Conservation (phyloP, 2,113 vertebrate species). For the Dissostichus mawsoni region DNA sequence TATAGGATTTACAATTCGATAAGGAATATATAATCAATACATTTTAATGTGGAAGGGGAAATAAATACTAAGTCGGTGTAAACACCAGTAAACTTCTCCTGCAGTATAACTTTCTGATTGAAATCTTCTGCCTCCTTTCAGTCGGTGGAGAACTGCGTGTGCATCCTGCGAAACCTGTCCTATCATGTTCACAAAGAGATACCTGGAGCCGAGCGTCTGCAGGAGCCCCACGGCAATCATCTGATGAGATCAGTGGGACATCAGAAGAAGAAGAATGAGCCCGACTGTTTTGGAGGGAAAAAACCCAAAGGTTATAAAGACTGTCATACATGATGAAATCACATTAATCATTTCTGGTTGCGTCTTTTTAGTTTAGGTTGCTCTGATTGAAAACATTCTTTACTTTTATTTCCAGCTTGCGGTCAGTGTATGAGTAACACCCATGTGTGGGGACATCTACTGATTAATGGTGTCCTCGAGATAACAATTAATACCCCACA, state of each 20-base stretch:
- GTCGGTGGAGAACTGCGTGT: conserved; percentile 98
- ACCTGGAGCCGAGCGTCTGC: conserved; percentile 91
- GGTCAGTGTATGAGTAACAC: background rate
- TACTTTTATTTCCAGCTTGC: no score
- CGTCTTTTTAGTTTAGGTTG: background rate
- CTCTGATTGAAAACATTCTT: background rate
- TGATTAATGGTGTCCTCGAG: background rate
- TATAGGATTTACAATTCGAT: conserved; percentile 1
- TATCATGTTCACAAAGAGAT: conserved; percentile 98
- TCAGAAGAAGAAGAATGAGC: conserved; percentile 92
- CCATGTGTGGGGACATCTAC: background rate
- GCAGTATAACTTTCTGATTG: background rate
- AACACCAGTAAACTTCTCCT: background rate
- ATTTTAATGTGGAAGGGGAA: background rate
- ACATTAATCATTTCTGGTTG: conserved; percentile 4
- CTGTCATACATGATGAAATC: background rate
- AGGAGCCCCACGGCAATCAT: conserved; percentile 85
- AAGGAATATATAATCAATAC: background rate
- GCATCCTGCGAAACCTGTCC: conserved; percentile 96
- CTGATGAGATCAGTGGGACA: conserved; percentile 79
- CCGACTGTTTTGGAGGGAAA: conserved; percentile 92
- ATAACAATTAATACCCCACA: background rate
- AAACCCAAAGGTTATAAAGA: conserved; percentile 90
- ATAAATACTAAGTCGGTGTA: background rate
- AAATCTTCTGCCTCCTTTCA: conserved; percentile 64